Percentiles rank a stretch among this genome's conserved stretches.
phyloP scores from a whole-genome alignment of 2,888 invertebrate genomes.

The Eilema griseolum region DNA sequence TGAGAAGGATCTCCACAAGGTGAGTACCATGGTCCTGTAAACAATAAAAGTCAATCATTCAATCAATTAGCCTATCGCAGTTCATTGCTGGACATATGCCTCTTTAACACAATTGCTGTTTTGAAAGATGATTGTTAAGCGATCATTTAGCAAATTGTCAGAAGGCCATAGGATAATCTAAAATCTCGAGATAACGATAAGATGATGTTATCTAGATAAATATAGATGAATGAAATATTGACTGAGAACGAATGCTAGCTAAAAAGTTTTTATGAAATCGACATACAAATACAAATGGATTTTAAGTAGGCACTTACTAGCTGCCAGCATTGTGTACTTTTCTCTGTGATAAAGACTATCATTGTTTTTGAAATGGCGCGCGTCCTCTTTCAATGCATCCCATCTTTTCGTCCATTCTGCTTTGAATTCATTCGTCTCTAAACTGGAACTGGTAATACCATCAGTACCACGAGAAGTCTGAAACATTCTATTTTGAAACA shows the following conservation, averaged over 20 bases:
- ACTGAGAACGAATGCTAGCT: no score
- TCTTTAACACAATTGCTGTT: not conserved
- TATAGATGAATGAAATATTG: no score
- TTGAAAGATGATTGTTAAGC: not conserved
- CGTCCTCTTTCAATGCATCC: constrained; percentile 11
- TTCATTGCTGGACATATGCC: no score
- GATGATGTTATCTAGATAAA: no score
- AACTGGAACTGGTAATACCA: not conserved
- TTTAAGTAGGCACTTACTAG: constrained; percentile 8
- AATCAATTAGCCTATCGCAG: no score
- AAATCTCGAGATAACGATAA: not conserved
- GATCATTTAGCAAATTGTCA: no score
- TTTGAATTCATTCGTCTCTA: constrained; percentile 43
- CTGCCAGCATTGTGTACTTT: constrained; percentile 8
- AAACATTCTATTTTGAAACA: constrained; percentile 4
- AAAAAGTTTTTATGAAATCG: not conserved
- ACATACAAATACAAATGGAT: not conserved
- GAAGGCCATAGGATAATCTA: no score
- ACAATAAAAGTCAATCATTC: not conserved
- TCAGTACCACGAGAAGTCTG: not conserved
- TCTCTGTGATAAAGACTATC: not conserved
- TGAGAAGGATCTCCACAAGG: constrained; percentile 21
- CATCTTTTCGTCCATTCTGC: constrained; percentile 6
- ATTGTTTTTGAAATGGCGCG: constrained; percentile 1
- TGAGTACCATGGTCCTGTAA: constrained; percentile 18